Conservation (phyloP, 2,113 vertebrate genomes). For the Micronycteris hirsuta region DNA sequence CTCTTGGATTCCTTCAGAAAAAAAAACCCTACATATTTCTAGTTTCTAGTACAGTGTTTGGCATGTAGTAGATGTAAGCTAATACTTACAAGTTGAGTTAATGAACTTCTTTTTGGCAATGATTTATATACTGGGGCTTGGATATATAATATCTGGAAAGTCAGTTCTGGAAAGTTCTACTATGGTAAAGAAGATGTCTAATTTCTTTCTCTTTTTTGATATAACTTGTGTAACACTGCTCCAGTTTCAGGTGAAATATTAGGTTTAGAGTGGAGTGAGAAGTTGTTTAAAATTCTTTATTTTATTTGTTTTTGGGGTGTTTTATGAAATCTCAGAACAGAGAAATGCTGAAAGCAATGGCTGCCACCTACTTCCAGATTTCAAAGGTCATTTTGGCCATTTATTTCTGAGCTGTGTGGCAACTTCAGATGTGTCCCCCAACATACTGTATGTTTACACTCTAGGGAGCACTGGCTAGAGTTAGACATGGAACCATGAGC, state of each 20-base stretch:
- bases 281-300: neutral
- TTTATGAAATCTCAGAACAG: neutral
- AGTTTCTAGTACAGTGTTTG: neutral
- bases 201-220: neutral
- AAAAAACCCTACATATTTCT: neutral
- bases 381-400: neutral
- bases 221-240: neutral
- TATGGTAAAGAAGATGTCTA: neutral
- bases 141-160: neutral
- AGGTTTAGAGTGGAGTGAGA: neutral
- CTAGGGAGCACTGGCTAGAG: neutral
- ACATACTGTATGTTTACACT: neutral
- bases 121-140: neutral
- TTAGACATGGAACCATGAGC: neutral
- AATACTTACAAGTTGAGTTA: neutral
- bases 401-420: neutral
- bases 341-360: neutral
- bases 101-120: neutral
- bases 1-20: neutral
- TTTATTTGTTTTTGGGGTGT: neutral
- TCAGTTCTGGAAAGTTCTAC: neutral
- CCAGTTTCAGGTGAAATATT: neutral
- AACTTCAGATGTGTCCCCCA: neutral
- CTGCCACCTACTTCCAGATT: neutral
- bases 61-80: neutral